Evolutionary conservation across 2,113 vertebrate genomes (phyloP).

Genomic region (Strigops habroptila): DNA sequence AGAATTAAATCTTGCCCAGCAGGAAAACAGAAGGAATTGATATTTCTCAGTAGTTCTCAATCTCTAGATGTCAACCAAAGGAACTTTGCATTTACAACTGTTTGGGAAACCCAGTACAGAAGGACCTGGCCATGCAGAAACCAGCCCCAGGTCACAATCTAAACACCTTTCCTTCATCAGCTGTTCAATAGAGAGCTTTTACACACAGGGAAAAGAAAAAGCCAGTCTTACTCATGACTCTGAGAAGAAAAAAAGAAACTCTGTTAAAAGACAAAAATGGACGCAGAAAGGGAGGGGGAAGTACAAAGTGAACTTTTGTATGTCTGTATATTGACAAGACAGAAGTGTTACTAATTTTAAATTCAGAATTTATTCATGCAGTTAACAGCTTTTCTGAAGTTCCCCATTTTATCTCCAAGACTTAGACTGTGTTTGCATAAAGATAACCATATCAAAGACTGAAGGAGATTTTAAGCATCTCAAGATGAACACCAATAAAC

Average conservation of each 20-base stretch:
- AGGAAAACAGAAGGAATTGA: not conserved
- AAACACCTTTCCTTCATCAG: not conserved
- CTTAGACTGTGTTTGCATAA: not conserved
- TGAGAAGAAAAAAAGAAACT: not conserved
- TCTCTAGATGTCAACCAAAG: not conserved
- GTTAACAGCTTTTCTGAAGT: not conserved
- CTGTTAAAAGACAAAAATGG: not conserved
- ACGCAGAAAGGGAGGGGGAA: not conserved
- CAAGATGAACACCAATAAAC: not conserved
- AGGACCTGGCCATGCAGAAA: not conserved
- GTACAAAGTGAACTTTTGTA: not conserved
- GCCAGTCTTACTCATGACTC: not conserved
- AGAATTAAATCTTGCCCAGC: not conserved
- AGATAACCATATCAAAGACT: not conserved
- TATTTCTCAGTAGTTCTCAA: not conserved
- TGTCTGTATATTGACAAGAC: not conserved
- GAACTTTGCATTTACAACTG: not conserved
- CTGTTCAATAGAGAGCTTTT: not conserved
- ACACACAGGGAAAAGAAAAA: not conserved
- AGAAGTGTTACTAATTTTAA: slow-evolving; percentile 1
- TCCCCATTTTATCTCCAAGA: not conserved
- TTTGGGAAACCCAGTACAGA: not conserved
- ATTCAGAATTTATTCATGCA: slow-evolving; percentile 20
- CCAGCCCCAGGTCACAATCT: not conserved
- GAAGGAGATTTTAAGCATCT: not conserved